Conservation (phyloP, 2,797 vertebrate species). For the Schizothorax lantsangensis region DNA sequence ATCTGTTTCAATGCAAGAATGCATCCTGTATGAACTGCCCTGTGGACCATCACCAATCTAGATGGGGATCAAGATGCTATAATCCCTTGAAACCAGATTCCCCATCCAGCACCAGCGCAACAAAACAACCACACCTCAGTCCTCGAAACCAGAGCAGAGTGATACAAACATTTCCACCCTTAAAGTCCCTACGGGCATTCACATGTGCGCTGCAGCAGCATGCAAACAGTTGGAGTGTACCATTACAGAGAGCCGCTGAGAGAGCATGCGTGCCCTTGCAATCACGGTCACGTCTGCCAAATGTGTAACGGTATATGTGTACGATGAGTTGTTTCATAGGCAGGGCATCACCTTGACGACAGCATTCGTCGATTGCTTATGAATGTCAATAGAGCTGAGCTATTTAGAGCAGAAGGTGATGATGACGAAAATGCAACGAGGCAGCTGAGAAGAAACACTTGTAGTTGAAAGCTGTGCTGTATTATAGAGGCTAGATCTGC, state of each 20-base stretch:
- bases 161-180: conserved; percentile 41
- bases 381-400: conserved; percentile 46
- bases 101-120: conserved; percentile 12
- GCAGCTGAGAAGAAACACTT: background rate
- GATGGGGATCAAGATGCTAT: conserved; percentile 6
- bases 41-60: conserved; percentile 16
- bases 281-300: conserved; percentile 34
- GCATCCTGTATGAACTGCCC: background rate
- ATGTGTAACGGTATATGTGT: conserved; percentile 46
- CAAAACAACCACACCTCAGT: conserved; percentile 22
- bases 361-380: conserved; percentile 24
- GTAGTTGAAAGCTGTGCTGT: background rate
- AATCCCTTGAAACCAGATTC: conserved; percentile 29
- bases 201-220: conserved; percentile 3
- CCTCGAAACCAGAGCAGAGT: conserved; percentile 27
- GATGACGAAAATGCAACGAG: conserved; percentile 32
- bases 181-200: background rate
- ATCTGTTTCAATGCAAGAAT: background rate
- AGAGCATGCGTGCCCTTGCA: conserved; percentile 26
- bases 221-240: conserved; percentile 13
- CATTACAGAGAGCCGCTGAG: conserved; percentile 4
- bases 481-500: background rate
- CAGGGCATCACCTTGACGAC: conserved; percentile 44
- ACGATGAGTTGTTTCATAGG: conserved; percentile 29
- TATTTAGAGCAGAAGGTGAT: conserved; percentile 45